Percentiles rank a stretch among this genome's conserved stretches.
Conservation (phyloP, 1,140 invertebrate genomes). For the Anastrepha obliqua region DNA sequence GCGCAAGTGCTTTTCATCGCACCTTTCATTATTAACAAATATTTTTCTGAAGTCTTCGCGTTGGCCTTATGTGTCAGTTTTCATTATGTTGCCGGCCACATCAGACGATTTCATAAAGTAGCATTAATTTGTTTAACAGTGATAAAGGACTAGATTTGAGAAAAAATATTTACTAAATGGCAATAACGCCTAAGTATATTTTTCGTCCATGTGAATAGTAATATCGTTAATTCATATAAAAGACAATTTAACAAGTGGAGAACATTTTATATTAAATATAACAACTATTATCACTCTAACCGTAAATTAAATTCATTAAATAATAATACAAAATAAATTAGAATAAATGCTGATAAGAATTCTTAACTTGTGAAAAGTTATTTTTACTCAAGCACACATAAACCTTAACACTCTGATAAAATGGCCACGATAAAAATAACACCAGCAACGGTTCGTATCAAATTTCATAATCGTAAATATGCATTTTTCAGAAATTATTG, state of each 20-base stretch:
- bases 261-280: no score
- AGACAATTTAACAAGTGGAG: no score
- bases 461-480: not conserved
- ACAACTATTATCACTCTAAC: no score
- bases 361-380: no score
- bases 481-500: not conserved
- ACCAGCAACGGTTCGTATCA: conserved; percentile 58
- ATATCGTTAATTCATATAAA: no score
- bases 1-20: not conserved
- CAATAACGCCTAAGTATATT: not conserved
- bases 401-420: not conserved
- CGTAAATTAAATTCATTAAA: no score
- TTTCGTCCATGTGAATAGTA: not conserved
- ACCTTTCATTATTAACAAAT: conserved; percentile 1
- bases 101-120: not conserved
- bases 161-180: not conserved
- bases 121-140: not conserved
- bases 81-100: conserved; percentile 23
- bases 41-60: not conserved
- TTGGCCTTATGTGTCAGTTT: conserved; percentile 2
- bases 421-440: conserved; percentile 62
- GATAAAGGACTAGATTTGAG: not conserved
- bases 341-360: no score
- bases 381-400: no score
- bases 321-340: no score